A percentile compares a stretch with the other conserved stretches of the same genome.
Conservation (phyloP, 1,140 invertebrate genomes). For the Drosophila repleta region DNA sequence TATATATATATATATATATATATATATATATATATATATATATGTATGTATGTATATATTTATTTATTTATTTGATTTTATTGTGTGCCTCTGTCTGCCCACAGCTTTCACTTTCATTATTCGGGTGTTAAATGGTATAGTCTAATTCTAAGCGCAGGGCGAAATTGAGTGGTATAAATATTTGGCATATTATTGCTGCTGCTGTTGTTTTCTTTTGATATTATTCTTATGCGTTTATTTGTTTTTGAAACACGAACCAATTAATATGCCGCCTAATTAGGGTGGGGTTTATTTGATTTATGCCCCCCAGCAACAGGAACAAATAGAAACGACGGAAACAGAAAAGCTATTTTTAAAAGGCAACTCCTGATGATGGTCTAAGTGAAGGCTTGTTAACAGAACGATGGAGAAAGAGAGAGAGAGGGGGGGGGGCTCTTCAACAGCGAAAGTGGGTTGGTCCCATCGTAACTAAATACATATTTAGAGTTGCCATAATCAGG, state of each 20-base stretch:
- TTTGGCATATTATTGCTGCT: conserved; percentile 23
- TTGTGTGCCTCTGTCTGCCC: conserved; percentile 20
- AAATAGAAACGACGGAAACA: not conserved
- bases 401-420: too few species aligned
- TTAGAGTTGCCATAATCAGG: not conserved
- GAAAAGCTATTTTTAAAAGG: conserved; percentile 8
- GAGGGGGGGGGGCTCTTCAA: too few species aligned
- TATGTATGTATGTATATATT: conserved; percentile 27
- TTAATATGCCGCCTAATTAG: conserved; percentile 62
- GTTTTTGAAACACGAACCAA: conserved; percentile 30
- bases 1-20: conserved; percentile 12
- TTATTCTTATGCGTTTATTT: conserved; percentile 17
- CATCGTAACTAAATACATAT: not conserved
- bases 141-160: conserved; percentile 62
- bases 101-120: conserved; percentile 73
- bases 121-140: conserved; percentile 64
- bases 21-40: too few species aligned
- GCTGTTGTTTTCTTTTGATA: conserved; percentile 5
- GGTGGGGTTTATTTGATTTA: conserved; percentile 67
- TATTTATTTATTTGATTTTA: conserved; percentile 67
- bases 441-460: too few species aligned
- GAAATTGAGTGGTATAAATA: conserved; percentile 47
- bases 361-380: conserved; percentile 6
- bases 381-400: conserved; percentile 8
- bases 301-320: conserved; percentile 26